These are phyloP conservation scores for Antheraea yamamai DNA, from an alignment of 2,888 invertebrate species.

Conservation along the genomic window DNA sequence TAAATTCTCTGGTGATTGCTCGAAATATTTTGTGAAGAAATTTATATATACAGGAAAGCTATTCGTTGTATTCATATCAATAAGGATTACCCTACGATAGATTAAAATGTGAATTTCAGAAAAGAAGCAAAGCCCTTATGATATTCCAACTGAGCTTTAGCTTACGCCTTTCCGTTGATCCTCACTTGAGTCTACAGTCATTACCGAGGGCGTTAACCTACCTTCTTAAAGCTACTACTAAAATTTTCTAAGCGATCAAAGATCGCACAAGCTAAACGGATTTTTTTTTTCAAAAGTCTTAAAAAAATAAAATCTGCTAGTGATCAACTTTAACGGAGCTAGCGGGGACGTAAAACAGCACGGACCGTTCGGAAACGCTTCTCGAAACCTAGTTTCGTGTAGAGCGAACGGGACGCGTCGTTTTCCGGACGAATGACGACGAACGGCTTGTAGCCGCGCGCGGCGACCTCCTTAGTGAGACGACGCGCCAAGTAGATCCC, in stretches of 20 bases:
- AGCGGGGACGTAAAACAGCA: conserved; percentile 86
- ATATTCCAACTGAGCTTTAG: conserved; percentile 25
- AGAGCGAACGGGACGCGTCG: conserved; percentile 91
- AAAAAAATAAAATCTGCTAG: conserved; percentile 83
- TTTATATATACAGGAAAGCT: conserved; percentile 42
- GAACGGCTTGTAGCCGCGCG: conserved; percentile 91
- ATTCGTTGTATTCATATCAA: conserved; percentile 56
- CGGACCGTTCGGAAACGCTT: conserved; percentile 91
- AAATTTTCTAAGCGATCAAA: conserved; percentile 77
- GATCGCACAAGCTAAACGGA: conserved; percentile 78
- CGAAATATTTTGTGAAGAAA: conserved; percentile 23
- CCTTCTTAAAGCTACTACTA: conserved; percentile 79
- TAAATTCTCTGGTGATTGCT: conserved; percentile 13
- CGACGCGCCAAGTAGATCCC: conserved; percentile 88
- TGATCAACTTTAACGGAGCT: conserved; percentile 64
- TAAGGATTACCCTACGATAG: conserved; percentile 48
- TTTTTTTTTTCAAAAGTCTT: conserved; percentile 79
- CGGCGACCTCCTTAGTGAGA: conserved; percentile 85
- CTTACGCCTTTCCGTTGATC: conserved; percentile 27
- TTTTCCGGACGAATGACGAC: conserved; percentile 93
- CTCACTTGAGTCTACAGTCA: conserved; percentile 35
- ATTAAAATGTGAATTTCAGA: conserved; percentile 54
- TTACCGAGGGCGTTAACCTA: conserved; percentile 73
- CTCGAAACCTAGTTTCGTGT: conserved; percentile 91
- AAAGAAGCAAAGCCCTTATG: conserved; percentile 47